Evolutionary conservation across 2,888 invertebrate genomes (phyloP).

Genomic region (Drosophila mimetica): DNA sequence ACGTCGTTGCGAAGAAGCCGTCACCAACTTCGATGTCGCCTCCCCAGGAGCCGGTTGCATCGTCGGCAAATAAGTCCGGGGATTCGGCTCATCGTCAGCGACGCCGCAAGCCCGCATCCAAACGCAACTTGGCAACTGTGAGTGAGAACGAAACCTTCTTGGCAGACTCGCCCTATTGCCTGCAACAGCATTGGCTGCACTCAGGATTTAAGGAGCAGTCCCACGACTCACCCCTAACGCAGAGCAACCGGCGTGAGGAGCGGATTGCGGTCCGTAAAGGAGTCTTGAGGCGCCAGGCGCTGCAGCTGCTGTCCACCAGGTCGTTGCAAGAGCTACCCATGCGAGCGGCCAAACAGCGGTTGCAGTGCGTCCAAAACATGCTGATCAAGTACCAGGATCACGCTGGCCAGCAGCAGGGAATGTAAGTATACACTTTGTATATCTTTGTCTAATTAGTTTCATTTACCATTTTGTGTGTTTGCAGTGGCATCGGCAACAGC

Average conservation of each 20-base stretch:
- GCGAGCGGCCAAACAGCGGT: constrained; percentile 75
- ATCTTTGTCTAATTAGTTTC: not conserved
- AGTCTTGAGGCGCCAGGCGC: constrained; percentile 81
- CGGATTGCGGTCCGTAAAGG: constrained; percentile 82
- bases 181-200: constrained; percentile 81
- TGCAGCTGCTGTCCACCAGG: constrained; percentile 81
- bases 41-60: constrained; percentile 8
- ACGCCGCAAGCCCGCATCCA: constrained; percentile 26
- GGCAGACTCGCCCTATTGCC: constrained; percentile 71
- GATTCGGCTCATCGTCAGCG: constrained; percentile 30
- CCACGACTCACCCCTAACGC: constrained; percentile 27
- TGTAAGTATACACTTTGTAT: constrained; percentile 55
- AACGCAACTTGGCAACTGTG: constrained; percentile 25
- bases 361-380: constrained; percentile 82
- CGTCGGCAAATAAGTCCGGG: not conserved
- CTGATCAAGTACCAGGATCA: constrained; percentile 80
- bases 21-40: constrained; percentile 12
- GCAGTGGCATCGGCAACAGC: constrained; percentile 72
- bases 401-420: constrained; percentile 72
- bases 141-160: constrained; percentile 53
- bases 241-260: constrained; percentile 79
- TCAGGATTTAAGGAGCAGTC: constrained; percentile 44
- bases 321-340: constrained; percentile 78
- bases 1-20: constrained; percentile 17
- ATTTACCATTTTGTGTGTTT: constrained; percentile 1